Evolutionary conservation across 2,888 invertebrate species (phyloP).

Genomic region (Zygogramma bicolorata): DNA sequence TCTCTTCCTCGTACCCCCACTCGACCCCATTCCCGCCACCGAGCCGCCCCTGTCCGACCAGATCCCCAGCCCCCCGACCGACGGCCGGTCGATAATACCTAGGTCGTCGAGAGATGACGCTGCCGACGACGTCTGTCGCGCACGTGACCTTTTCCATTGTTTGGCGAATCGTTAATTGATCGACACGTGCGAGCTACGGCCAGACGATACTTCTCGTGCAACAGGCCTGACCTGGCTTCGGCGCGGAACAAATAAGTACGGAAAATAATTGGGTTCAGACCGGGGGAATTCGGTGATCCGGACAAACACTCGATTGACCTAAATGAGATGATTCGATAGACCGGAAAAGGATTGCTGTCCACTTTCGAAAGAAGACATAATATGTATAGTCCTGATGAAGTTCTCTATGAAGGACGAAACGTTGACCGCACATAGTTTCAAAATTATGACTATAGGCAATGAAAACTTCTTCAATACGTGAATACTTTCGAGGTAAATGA

Average conservation of each 20-base stretch:
- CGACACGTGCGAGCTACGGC: slow-evolving; percentile 31
- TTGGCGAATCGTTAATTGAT: slow-evolving; percentile 32
- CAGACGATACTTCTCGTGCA: slow-evolving; percentile 1
- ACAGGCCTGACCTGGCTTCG: slow-evolving; percentile 19
- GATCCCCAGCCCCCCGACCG: not conserved
- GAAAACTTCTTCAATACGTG: no score
- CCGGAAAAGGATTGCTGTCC: no score
- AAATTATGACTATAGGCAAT: no score
- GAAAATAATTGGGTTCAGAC: not conserved
- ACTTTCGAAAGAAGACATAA: no score
- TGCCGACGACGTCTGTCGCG: slow-evolving; percentile 30
- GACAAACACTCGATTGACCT: not conserved
- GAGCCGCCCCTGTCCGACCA: not conserved
- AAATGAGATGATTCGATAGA: not conserved
- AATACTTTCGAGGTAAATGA: no score
- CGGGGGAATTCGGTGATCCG: not conserved
- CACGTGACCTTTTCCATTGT: slow-evolving; percentile 30
- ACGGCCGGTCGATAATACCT: slow-evolving; percentile 41
- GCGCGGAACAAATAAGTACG: not conserved
- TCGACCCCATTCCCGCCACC: not conserved
- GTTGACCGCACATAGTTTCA: no score
- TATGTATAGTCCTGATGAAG: no score
- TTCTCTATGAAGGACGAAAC: no score
- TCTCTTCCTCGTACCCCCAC: no score
- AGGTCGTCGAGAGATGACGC: slow-evolving; percentile 48